phyloP scores from a whole-genome alignment of 2,888 invertebrate genomes.

The Dryocosmus kuriphilus region DNA sequence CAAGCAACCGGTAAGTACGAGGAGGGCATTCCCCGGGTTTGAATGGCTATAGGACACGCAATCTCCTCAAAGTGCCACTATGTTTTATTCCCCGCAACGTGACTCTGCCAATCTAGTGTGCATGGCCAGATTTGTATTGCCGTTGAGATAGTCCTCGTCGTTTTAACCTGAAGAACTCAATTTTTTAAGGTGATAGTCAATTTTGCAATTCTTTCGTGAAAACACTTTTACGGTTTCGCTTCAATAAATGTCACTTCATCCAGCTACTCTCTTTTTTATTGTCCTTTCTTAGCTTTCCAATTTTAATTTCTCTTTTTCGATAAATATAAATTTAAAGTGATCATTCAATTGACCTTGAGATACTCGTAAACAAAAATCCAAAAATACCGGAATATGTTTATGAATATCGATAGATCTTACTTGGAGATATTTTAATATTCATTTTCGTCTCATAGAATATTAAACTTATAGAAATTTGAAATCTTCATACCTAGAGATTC shows the following conservation, averaged over 20 bases:
- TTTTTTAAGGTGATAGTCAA: constrained; percentile 14
- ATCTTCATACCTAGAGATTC: no score
- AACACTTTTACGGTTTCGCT: not conserved
- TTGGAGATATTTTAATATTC: no score
- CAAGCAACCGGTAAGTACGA: constrained; percentile 43
- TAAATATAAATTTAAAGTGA: no score
- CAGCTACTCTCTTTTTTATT: not conserved
- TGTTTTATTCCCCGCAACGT: constrained; percentile 49
- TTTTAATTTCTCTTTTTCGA: not conserved
- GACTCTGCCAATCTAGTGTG: constrained; percentile 46
- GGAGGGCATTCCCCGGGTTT: constrained; percentile 44
- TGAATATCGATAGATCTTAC: no score
- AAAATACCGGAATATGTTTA: no score
- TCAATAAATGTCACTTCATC: not conserved
- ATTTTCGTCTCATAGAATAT: no score
- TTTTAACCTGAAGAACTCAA: constrained; percentile 27
- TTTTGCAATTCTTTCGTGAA: not conserved
- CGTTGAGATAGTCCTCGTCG: not conserved
- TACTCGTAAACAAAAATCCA: no score
- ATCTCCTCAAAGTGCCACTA: constrained; percentile 51
- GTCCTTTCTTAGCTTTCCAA: not conserved
- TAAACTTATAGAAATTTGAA: no score
- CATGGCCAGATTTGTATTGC: constrained; percentile 38
- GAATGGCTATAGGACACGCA: constrained; percentile 43
- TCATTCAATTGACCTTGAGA: no score